These are phyloP conservation scores for Arvicanthis niloticus DNA, from an alignment of 2,113 vertebrate species.

Conservation along the genomic window DNA sequence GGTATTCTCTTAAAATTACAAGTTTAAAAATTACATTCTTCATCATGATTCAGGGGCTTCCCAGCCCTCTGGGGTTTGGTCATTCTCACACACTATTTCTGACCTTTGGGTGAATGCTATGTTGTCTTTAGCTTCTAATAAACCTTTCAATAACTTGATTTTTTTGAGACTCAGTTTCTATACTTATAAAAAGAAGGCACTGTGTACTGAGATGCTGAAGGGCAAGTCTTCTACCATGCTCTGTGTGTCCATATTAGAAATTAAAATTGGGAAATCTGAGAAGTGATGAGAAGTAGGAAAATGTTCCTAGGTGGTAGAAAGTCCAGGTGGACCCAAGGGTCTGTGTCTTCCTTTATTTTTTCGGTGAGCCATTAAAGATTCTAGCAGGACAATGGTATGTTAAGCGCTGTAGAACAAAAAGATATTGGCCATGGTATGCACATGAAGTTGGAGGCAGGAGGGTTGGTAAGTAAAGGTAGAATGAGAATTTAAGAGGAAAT, in stretches of 20 bases:
- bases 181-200: background rate
- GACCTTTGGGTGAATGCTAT: background rate
- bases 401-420: background rate
- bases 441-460: background rate
- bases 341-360: background rate
- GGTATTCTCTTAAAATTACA: background rate
- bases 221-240: background rate
- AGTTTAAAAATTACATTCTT: background rate
- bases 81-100: background rate
- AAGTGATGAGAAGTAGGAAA: background rate
- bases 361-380: background rate
- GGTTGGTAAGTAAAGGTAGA: background rate
- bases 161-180: background rate
- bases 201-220: background rate
- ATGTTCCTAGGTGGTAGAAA: background rate
- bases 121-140: background rate
- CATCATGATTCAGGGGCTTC: background rate
- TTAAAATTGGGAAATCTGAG: background rate
- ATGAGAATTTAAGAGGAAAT: background rate
- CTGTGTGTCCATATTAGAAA: background rate
- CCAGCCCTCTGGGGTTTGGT: background rate
- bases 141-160: background rate
- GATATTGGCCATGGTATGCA: background rate
- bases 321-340: background rate
- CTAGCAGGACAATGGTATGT: background rate